Evolutionary conservation across 2,888 invertebrate species (phyloP), one percentile per base, ranked within the genome.

Genomic region (Tromatobia lineatoria): DNA sequence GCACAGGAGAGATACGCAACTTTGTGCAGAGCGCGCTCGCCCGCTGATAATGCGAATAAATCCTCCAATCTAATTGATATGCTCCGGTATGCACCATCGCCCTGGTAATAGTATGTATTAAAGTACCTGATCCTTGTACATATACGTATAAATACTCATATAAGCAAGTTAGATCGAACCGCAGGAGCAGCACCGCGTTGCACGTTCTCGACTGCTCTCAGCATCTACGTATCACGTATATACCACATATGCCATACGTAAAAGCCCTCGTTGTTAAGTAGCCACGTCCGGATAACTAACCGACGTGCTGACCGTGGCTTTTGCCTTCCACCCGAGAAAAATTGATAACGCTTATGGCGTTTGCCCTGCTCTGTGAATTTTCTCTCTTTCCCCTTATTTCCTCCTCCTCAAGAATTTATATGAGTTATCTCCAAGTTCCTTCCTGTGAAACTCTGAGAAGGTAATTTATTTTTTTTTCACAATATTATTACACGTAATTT

Each of bases 11-110:
- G 45, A 90, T 91, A 88, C 85, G 88, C 85, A 89, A 89, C 87
- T 90, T 88, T 90, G 89, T 85, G 88, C 84, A 69, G 59, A 73
- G 85, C 82, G 77, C 64, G 64, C 74, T 79, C 81, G 81, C 70
- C 73, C 64, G 50, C 64, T 73, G 89, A 89, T 88, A 89, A 88
- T 89, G 89, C 88, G 87, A 90, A 91, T 91, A 91, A 91, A 91
- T 91, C 91, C 89, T 89, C 89, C 90, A 90, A 91, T 86, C 86
- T 86, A 86, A 86, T 86, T 86, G 86, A 86, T 86, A 86, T 79
- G 84, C 86, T 82, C 86, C 82, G 84, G 86, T 86, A 86, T 84
- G 84, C 81, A 76, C 69, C 74, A 84, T 84, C 82, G 82, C 80
- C 80, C 66, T 80, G 77, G 75, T 81, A 82, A 82, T 80, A 75